Evolutionary conservation across 2,888 invertebrate species (phyloP), one percentile per base, ranked within the genome.

Genomic region (Germaria angustata): DNA sequence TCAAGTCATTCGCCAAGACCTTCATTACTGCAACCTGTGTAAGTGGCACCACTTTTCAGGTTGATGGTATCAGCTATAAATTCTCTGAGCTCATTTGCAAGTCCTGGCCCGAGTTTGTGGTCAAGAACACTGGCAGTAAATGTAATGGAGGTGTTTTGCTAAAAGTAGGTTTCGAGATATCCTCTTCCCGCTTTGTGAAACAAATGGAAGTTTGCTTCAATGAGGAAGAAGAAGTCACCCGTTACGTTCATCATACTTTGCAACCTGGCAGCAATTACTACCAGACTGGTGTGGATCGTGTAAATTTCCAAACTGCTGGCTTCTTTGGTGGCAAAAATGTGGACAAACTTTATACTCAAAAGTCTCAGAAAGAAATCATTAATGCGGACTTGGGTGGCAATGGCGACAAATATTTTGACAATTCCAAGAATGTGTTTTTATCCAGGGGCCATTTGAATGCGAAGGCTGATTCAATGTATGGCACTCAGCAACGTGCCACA

Each of bases 391-490:
- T 92, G 28, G 90, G 89, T 4, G 86, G 86, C 15, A 85, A 86
- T 76, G 87, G 87, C 0, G 80, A 59, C 1, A 80, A 87, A 65
- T 90, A 89, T 55, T 89, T 89, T 34, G 80, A 89, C 7, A 57
- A 32, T 3, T 41, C 79, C 3, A 32, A 73, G 3, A 89, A 86
- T 66, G 44, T 88, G 0, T 89, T 34, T n/a, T 84, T 93, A 53
- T 90, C 93, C 0, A 90, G 92, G 0, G 93, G 93, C n/a, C 93
- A 93, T 86, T 86, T 93, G 24, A 90, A 91, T 0, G 92, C 93
- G 3, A 92, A 92, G 85, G 91, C 91, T 0, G 93, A 93, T 87
- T 92, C 92, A 68, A 90, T 92, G 9, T 93, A 91, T 84, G 92
- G 90, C 0, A 86, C 90, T 0, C 92, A 93, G 82, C 93, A 93